A percentile compares a stretch with the other conserved stretches of the same genome.
phyloP scores from a whole-genome alignment of 2,113 vertebrate species.

The Falcunculus frontatus region DNA sequence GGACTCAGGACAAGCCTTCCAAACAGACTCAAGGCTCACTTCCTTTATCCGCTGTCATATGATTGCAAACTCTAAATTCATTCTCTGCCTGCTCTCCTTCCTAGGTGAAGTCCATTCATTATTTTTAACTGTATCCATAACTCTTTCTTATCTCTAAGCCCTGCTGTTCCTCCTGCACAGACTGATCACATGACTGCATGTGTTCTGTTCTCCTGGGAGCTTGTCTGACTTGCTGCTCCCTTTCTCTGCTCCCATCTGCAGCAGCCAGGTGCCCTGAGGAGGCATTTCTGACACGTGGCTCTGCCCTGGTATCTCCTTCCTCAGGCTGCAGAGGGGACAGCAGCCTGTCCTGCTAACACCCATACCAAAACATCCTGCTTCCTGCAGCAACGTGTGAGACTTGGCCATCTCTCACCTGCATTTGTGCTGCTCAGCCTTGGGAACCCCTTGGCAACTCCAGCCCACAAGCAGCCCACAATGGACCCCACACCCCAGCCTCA shows the following conservation, averaged over 20 bases:
- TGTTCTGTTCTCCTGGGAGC: not conserved
- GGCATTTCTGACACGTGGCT: not conserved
- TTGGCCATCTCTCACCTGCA: not conserved
- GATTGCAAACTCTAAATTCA: not conserved
- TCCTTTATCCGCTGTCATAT: not conserved
- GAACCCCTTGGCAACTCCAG: not conserved
- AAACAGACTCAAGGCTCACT: not conserved
- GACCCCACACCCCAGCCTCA: not conserved
- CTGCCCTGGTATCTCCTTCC: not conserved
- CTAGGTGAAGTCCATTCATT: conserved; percentile 8
- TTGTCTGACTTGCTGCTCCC: not conserved
- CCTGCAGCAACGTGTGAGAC: not conserved
- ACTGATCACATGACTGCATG: not conserved
- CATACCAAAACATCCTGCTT: not conserved
- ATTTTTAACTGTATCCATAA: not conserved
- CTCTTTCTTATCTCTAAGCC: not conserved
- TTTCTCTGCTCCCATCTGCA: not conserved
- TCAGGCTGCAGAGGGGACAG: not conserved
- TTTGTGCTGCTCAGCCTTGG: not conserved
- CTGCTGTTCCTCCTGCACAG: not conserved
- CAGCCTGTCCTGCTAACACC: not conserved
- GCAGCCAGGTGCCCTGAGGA: not conserved
- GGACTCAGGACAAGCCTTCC: not conserved
- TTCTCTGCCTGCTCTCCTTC: not conserved
- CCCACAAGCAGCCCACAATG: not conserved